phyloP scores from a whole-genome alignment of 2,113 vertebrate genomes.

The Centropristis striata region DNA sequence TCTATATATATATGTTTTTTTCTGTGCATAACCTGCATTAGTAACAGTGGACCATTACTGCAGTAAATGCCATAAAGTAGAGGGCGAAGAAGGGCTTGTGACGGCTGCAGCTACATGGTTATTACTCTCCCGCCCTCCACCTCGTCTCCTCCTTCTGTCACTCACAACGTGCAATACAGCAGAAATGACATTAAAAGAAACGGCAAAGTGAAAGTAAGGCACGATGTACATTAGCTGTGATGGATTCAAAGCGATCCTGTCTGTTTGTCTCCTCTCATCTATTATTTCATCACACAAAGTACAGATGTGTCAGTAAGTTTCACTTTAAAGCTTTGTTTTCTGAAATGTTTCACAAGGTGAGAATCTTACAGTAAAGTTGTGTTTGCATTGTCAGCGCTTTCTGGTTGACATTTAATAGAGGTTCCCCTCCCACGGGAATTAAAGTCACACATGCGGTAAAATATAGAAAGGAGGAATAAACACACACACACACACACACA shows the following conservation, averaged over 20 bases:
- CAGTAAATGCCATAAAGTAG: conserved; percentile 50
- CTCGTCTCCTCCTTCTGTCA: conserved; percentile 18
- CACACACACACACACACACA: conserved; percentile 4
- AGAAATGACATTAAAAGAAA: conserved; percentile 35
- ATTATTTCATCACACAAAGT: background rate
- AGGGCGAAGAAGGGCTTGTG: conserved; percentile 24
- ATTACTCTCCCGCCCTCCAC: conserved; percentile 29
- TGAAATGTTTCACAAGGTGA: conserved; percentile 38
- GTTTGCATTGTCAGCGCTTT: conserved; percentile 52
- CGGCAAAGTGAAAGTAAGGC: background rate
- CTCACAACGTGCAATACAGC: conserved; percentile 13
- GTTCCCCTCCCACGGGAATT: conserved; percentile 45
- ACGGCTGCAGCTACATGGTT: conserved; percentile 3
- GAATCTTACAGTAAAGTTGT: conserved; percentile 7
- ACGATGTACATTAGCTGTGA: background rate
- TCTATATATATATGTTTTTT: background rate
- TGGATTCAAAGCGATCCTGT: conserved; percentile 5
- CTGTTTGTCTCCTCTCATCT: background rate
- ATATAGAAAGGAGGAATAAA: conserved; percentile 5
- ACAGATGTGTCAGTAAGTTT: conserved; percentile 16
- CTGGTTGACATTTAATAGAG: conserved; percentile 57
- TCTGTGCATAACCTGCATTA: conserved; percentile 26
- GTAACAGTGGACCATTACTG: conserved; percentile 8
- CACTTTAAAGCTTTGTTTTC: conserved; percentile 46
- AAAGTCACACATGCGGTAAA: conserved; percentile 44